Conservation (phyloP, 2,888 invertebrate genomes). For the Gerris lacustris region DNA sequence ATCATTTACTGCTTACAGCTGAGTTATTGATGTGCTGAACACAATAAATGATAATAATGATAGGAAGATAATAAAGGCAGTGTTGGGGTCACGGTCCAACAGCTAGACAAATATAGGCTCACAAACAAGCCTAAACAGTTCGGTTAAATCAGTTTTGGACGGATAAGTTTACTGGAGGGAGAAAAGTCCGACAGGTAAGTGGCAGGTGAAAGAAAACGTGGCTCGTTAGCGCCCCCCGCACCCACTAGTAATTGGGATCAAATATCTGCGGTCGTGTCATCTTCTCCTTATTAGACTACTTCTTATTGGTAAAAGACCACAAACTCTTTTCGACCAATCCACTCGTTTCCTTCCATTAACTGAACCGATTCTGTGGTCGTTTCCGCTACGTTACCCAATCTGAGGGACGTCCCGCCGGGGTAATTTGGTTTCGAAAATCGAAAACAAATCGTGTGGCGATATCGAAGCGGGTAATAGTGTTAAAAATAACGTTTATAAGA, state of each 20-base stretch:
- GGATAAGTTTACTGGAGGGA: background rate
- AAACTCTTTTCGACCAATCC: background rate
- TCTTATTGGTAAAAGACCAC: background rate
- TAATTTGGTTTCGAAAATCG: background rate
- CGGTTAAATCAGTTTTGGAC: background rate
- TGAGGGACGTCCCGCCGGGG: background rate
- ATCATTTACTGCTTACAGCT: too few relatives aligned
- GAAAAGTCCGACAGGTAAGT: background rate
- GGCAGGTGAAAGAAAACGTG: constrained; percentile 1
- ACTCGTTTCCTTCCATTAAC: background rate
- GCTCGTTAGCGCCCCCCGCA: background rate
- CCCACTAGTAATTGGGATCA: constrained; percentile 1
- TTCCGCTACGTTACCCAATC: constrained; percentile 2
- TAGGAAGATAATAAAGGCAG: too few relatives aligned
- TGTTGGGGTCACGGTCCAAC: background rate
- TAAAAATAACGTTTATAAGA: background rate
- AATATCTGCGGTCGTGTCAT: constrained; percentile 5
- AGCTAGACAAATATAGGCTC: background rate
- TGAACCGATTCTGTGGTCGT: background rate
- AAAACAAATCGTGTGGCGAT: background rate
- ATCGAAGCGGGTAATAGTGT: background rate
- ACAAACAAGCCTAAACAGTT: background rate
- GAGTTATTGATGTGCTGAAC: too few relatives aligned
- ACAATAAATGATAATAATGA: too few relatives aligned
- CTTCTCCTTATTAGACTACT: constrained; percentile 2